phyloP scores from a whole-genome alignment of 2,888 invertebrate genomes.

The Pristionchus exspectatus region DNA sequence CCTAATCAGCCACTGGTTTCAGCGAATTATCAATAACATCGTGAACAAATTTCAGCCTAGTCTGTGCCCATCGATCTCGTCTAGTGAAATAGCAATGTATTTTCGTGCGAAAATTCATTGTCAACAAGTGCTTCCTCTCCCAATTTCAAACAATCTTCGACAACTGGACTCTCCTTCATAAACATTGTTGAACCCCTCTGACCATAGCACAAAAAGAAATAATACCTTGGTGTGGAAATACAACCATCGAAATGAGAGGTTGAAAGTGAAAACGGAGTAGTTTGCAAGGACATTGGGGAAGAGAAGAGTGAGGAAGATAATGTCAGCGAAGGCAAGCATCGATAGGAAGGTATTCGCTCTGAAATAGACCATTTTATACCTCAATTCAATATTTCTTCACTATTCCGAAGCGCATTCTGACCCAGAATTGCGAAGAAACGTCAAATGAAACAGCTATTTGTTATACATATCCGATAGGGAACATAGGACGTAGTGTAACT shows the following conservation, averaged over 20 bases:
- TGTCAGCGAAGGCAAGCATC: slow-evolving; percentile 75
- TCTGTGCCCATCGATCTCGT: background rate
- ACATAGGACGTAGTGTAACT: background rate
- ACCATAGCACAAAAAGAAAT: background rate
- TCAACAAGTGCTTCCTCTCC: no score
- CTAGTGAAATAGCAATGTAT: background rate
- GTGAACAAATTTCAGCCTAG: background rate
- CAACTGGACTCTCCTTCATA: background rate
- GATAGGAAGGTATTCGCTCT: slow-evolving; percentile 77
- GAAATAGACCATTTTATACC: slow-evolving; percentile 50
- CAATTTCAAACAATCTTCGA: background rate
- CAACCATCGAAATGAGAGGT: slow-evolving; percentile 74
- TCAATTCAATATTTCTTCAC: no score
- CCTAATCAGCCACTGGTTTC: no score
- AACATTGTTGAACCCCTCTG: background rate
- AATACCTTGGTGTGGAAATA: slow-evolving; percentile 67
- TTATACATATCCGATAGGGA: background rate
- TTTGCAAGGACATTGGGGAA: slow-evolving; percentile 77
- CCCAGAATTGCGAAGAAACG: background rate
- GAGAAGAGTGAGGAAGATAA: slow-evolving; percentile 73
- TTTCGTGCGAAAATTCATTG: background rate
- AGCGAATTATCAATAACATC: no score
- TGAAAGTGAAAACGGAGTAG: slow-evolving; percentile 73
- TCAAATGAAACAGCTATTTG: background rate
- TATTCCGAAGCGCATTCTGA: background rate